Percentiles rank a stretch among this genome's conserved stretches.
phyloP scores from a whole-genome alignment of 2,797 vertebrate species.

The Tachyglossus aculeatus region DNA sequence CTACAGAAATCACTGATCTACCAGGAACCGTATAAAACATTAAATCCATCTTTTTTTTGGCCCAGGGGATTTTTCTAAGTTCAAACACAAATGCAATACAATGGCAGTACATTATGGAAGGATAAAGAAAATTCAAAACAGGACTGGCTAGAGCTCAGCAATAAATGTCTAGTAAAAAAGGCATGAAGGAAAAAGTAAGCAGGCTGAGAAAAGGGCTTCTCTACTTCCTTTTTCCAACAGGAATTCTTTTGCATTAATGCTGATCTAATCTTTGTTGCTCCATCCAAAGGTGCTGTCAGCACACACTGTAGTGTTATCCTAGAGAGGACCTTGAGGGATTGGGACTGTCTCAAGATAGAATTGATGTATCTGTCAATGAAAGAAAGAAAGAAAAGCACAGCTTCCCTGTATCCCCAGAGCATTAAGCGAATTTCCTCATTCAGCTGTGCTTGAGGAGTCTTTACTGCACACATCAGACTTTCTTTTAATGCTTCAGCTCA shows the following conservation, averaged over 20 bases:
- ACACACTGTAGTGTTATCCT: neutral
- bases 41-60: neutral
- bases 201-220: constrained; percentile 13
- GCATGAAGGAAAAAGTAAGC: constrained; percentile 22
- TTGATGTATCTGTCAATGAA: neutral
- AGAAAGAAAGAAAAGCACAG: constrained; percentile 19
- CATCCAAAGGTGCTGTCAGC: neutral
- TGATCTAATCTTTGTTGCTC: constrained; percentile 32
- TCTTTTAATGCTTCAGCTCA: neutral
- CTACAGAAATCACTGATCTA: neutral
- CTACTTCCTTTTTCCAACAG: constrained; percentile 6
- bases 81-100: constrained; percentile 20
- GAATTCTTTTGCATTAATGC: constrained; percentile 1
- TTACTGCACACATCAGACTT: neutral
- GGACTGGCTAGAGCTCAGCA: constrained; percentile 15
- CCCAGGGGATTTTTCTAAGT: constrained; percentile 9
- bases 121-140: neutral
- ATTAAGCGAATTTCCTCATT: constrained; percentile 16
- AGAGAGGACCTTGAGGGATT: neutral
- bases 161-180: constrained; percentile 15
- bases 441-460: neutral
- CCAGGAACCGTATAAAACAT: neutral
- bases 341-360: neutral
- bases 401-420: neutral
- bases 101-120: neutral